Percentiles rank a stretch among this genome's conserved stretches.
Conservation (phyloP, 92 coral and sea anemone species). For the Palythoa heliodiscus region DNA sequence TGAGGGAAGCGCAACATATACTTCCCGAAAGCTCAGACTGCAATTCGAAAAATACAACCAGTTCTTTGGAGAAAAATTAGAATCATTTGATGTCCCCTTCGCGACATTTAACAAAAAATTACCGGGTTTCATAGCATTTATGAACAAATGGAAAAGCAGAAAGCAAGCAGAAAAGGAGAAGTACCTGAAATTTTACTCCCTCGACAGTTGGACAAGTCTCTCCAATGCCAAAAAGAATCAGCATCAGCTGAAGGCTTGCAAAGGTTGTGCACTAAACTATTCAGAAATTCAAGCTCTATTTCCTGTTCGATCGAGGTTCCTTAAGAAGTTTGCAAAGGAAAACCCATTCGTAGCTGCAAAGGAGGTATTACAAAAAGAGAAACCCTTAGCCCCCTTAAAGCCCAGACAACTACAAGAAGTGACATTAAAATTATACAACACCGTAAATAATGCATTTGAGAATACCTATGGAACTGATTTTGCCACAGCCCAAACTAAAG, state of each 20-base stretch:
- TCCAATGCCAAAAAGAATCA: slow-evolving; percentile 16
- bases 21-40: slow-evolving; percentile 7
- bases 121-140: slow-evolving; percentile 11
- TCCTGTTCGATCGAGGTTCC: slow-evolving; percentile 13
- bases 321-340: slow-evolving; percentile 18
- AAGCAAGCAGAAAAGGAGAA: slow-evolving; percentile 27
- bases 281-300: slow-evolving; percentile 18
- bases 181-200: slow-evolving; percentile 18
- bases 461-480: slow-evolving; percentile 17
- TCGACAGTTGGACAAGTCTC: slow-evolving; percentile 14
- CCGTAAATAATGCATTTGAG: slow-evolving; percentile 7
- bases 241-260: slow-evolving; percentile 32
- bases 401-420: slow-evolving; percentile 11
- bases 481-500: slow-evolving; percentile 20
- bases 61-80: slow-evolving; percentile 30
- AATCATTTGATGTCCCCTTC: slow-evolving; percentile 26
- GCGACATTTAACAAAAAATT: slow-evolving; percentile 17
- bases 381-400: slow-evolving; percentile 5
- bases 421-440: slow-evolving; percentile 18
- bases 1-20: slow-evolving; percentile 25
- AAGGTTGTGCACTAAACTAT: slow-evolving; percentile 8
- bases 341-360: slow-evolving; percentile 16
- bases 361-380: slow-evolving; percentile 1
- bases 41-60: slow-evolving; percentile 28
- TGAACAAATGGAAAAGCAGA: slow-evolving; percentile 21